A percentile compares a stretch with the other conserved stretches of the same genome.
phyloP scores from a whole-genome alignment of 2,797 vertebrate species.

The Coregonus ussuriensis region DNA sequence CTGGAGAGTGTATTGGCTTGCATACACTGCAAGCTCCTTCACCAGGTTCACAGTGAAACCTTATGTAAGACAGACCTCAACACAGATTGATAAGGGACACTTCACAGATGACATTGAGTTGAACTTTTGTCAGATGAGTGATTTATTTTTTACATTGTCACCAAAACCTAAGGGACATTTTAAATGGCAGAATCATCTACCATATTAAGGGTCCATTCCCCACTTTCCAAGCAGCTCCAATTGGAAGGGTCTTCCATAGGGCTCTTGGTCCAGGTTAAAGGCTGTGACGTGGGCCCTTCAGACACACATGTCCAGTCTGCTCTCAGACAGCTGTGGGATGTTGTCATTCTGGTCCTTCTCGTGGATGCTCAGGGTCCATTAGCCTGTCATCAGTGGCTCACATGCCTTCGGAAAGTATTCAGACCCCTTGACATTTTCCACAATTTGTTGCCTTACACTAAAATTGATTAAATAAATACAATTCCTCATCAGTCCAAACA shows the following conservation, averaged over 20 bases:
- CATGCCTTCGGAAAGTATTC: too few species aligned
- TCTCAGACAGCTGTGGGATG: slow-evolving; percentile 48
- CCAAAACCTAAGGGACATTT: background rate
- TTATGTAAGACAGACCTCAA: slow-evolving; percentile 16
- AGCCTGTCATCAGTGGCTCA: slow-evolving; percentile 63
- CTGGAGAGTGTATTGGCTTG: slow-evolving; percentile 38
- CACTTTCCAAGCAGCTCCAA: slow-evolving; percentile 59
- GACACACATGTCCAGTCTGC: slow-evolving; percentile 50
- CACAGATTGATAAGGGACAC: too few species aligned
- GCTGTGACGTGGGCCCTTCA: slow-evolving; percentile 59
- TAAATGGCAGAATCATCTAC: slow-evolving; percentile 42
- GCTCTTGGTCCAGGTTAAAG: slow-evolving; percentile 52
- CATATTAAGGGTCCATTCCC: slow-evolving; percentile 57
- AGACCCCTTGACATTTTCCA: too few species aligned
- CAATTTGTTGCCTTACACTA: too few species aligned
- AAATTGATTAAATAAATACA: too few species aligned
- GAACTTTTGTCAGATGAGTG: too few species aligned
- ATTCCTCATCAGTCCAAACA: too few species aligned
- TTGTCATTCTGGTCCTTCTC: slow-evolving; percentile 71
- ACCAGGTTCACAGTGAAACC: slow-evolving; percentile 61
- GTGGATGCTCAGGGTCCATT: slow-evolving; percentile 61
- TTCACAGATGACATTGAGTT: too few species aligned
- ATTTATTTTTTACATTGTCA: background rate
- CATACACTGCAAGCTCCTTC: slow-evolving; percentile 26
- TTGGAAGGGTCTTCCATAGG: slow-evolving; percentile 17